A percentile compares a stretch with the other conserved stretches of the same genome.
phyloP scores from a whole-genome alignment of 1,140 invertebrate genomes.

The Conus ventricosus region DNA sequence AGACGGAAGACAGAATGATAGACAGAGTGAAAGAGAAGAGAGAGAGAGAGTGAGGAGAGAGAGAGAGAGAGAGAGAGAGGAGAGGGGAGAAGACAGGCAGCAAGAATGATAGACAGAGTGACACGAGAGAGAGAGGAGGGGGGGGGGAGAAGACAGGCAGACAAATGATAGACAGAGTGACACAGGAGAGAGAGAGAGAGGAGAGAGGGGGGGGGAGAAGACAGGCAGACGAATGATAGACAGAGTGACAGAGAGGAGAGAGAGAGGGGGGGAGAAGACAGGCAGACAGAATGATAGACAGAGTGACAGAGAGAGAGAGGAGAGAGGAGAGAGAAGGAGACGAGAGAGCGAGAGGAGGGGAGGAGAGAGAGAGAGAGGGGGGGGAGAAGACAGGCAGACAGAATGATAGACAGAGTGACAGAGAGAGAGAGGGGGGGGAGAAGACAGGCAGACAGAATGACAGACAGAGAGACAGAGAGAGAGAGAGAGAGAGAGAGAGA shows the following conservation, averaged over 20 bases:
- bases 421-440: background rate
- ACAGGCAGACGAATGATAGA: background rate
- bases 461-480: background rate
- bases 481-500: background rate
- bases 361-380: no score
- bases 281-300: no score
- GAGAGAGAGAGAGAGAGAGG: no score
- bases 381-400: no score
- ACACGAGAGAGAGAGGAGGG: conserved; percentile 22
- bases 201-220: background rate
- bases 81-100: no score
- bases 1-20: no score
- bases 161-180: background rate
- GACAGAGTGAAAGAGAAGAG: no score
- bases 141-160: background rate
- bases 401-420: no score
- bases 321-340: no score
- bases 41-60: no score
- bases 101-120: conserved; percentile 11
- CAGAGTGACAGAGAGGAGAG: background rate
- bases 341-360: no score
- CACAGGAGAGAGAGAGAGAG: background rate
- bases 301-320: no score
- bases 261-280: background rate
- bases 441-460: background rate